These are phyloP conservation scores for Seira musarum DNA, from an alignment of 2,888 invertebrate species.

Conservation along the genomic window DNA sequence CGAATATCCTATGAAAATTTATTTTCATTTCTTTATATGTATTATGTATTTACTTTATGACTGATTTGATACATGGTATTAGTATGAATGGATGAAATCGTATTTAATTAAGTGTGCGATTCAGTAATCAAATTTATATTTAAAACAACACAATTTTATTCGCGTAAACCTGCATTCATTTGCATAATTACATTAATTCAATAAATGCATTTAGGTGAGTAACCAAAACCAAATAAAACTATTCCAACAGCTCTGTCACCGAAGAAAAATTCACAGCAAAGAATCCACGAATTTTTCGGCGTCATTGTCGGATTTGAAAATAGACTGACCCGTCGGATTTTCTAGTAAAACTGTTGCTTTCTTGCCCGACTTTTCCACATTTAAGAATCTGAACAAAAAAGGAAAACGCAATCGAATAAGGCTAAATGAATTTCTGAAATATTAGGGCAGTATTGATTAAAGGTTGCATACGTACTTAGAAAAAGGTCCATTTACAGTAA, in stretches of 20 bases:
- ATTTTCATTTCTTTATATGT: too few relatives aligned
- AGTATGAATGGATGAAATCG: too few relatives aligned
- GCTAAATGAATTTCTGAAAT: constrained; percentile 4
- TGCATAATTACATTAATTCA: neutral
- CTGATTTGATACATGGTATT: too few relatives aligned
- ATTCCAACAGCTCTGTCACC: too few relatives aligned
- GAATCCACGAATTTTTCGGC: constrained; percentile 49
- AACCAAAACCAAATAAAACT: too few relatives aligned
- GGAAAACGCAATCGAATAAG: neutral
- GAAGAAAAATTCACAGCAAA: constrained; percentile 35
- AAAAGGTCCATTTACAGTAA: constrained; percentile 62
- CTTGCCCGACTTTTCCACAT: constrained; percentile 76
- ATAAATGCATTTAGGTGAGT: neutral
- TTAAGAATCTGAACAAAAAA: constrained; percentile 74
- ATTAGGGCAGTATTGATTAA: constrained; percentile 3
- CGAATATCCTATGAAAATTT: too few relatives aligned
- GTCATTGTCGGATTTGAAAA: constrained; percentile 59
- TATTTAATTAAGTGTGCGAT: too few relatives aligned
- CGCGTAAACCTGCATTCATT: too few relatives aligned
- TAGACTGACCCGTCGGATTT: constrained; percentile 77
- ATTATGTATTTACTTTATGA: too few relatives aligned
- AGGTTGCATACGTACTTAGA: constrained; percentile 72
- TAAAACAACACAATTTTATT: too few relatives aligned
- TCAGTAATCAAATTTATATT: too few relatives aligned
- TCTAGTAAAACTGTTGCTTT: constrained; percentile 79